Evolutionary conservation across 1,140 invertebrate species (phyloP), one percentile per base, ranked within the genome.

Genomic region (Macrobrachium nipponense): DNA sequence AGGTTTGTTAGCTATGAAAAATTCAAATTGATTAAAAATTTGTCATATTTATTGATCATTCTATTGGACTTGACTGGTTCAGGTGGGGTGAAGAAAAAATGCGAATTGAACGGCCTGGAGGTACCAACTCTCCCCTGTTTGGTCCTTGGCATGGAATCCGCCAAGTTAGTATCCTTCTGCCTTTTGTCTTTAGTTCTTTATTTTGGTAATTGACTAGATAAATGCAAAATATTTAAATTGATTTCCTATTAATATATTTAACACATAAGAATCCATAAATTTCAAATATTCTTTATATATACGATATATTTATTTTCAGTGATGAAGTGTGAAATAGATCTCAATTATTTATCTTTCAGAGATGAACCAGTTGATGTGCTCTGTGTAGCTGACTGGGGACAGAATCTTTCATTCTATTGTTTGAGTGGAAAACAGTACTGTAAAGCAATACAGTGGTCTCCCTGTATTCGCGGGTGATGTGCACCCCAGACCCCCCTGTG

Each of bases 301-400:
- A 4, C 4, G n/a, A n/a, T n/a, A n/a, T n/a, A n/a, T 36, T 36
- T 36, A 2, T 36, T 36, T 36, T 66, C 17, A 79, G 0, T 18
- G 20, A 3, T 78, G 27, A 36, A 36, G 27, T 36, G 27, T 36
- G 27, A 1, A 36, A 4, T 36, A 36, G 27, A 36, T 36, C 27
- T 2, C 27, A 60, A 60, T 79, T 82, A 36, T 51, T n/a, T 82
- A 66, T 82, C 58, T 78, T 86, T 11, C 89, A 89, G 76, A 86
- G 90, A 90, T 62, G 89, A 88, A n/a, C 82, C 76, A 23, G 92
- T 92, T 84, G 96, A 97, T 90, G 93, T 95, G 64, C 92, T 99
- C 12, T 96, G 97, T 88, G 94, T 99, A 3, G 96, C 95, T 15
- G 98, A 99, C 92, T 99, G 98, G 98, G 94, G 95, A 89, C 97